Base-by-base conservation (phyloP, 2,113 vertebrate species). In the Podarcis raffonei region DNA sequence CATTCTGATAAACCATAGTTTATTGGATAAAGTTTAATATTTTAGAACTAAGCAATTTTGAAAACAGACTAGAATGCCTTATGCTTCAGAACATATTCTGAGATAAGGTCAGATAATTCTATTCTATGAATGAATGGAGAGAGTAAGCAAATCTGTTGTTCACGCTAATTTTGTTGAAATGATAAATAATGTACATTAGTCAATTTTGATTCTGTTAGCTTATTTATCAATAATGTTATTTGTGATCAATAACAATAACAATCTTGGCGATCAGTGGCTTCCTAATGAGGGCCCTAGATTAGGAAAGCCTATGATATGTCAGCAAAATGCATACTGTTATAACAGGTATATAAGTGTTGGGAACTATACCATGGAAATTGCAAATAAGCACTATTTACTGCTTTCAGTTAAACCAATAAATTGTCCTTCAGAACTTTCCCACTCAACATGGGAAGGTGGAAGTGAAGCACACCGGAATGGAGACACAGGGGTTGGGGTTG, bases 101-200 rank as follows among this genome's bases (percentile, higher is more conserved):
- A 86, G 89, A 86, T 69, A 78, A 0, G 80, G 5, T 25, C 81
- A 92, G 92, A 90, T 84, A 87, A 59, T 57, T 93, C 84, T 89
- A 90, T 87, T 80, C 89, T 42, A 42, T 1, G 18, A 84, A 92
- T 89, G 82, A 93, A 90, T 27, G 4, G 16, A 53, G 83, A 6
- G 92, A 87, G 91, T 89, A 89, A 84, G 84, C 59, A 90, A 89
- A 74, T 93, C 80, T 89, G 80, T 62, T 93, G 71, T 87, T 93
- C 87, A 94, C 69, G 92, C 80, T 90, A 94, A 94, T 89, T 79
- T 59, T 87, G 95, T 89, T 90, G 92, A 95, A 86, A 77, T 94
- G 91, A 94, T 93, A 95, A 89, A 62, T 72, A 94, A 9, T 48
- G 48, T 48, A 48, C 91, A 93, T 92, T 89, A 92, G 92, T 95